These are phyloP conservation scores for Dermatemys mawii DNA, from an alignment of 2,113 vertebrate genomes.

Conservation along the genomic window DNA sequence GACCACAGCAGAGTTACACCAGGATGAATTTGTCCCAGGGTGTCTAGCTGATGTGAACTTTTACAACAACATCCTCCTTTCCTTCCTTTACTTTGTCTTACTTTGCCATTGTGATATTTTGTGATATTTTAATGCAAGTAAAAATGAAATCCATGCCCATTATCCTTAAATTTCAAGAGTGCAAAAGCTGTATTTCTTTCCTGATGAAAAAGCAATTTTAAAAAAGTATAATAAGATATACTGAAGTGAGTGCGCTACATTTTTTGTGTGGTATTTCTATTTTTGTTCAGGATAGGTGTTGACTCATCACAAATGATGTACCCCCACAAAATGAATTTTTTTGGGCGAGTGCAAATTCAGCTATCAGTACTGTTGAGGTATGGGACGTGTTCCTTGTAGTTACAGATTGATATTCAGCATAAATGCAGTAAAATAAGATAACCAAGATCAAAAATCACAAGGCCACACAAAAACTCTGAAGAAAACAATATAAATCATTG, in stretches of 20 bases:
- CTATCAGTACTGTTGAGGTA: not conserved
- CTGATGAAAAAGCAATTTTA: not conserved
- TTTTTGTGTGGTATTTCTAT: not conserved
- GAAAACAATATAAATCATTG: not conserved
- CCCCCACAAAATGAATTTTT: not conserved
- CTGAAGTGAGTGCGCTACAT: not conserved
- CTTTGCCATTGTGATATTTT: not conserved
- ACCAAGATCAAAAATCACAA: not conserved
- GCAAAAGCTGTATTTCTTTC: not conserved
- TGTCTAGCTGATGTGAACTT: not conserved
- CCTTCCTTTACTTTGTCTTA: not conserved
- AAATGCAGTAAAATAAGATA: not conserved
- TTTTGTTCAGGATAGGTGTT: not conserved
- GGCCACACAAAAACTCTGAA: not conserved
- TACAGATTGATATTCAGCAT: conserved; percentile 1
- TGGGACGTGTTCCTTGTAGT: not conserved
- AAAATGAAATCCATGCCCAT: not conserved
- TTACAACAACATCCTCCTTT: not conserved
- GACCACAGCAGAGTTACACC: not conserved
- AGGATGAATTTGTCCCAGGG: rapidly evolving
- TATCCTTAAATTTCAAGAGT: not conserved
- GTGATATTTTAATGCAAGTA: not conserved
- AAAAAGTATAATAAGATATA: rapidly evolving
- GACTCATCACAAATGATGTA: not conserved
- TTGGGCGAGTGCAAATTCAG: not conserved